phyloP scores from a whole-genome alignment of 2,888 invertebrate genomes.

The Lingula anatina region DNA sequence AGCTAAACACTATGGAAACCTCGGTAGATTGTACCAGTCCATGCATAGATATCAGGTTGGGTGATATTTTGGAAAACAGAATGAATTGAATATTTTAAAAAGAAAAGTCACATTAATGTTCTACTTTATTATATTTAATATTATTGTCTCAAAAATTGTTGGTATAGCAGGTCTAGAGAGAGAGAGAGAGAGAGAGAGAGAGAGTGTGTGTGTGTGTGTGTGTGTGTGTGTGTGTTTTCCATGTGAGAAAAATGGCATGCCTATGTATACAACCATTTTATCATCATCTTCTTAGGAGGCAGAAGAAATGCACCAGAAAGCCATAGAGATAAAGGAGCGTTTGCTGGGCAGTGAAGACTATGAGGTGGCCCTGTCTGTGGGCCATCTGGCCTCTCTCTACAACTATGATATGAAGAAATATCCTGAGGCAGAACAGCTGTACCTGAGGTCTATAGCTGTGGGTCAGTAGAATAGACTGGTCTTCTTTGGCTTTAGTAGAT shows the following conservation, averaged over 20 bases:
- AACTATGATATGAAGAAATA: slow-evolving; percentile 91
- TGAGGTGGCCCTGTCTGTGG: slow-evolving; percentile 85
- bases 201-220: no score
- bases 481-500: not conserved
- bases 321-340: slow-evolving; percentile 86
- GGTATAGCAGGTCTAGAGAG: not conserved
- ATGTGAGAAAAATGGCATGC: no score
- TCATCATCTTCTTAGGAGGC: slow-evolving; percentile 60
- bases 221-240: no score
- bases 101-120: not conserved
- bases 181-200: not conserved
- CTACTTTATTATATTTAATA: not conserved
- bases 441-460: slow-evolving; percentile 80
- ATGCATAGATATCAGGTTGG: slow-evolving; percentile 77
- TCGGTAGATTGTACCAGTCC: slow-evolving; percentile 89
- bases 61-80: not conserved
- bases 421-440: slow-evolving; percentile 78
- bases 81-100: not conserved
- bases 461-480: slow-evolving; percentile 64
- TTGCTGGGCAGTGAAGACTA: slow-evolving; percentile 80
- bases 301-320: slow-evolving; percentile 85
- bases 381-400: slow-evolving; percentile 89
- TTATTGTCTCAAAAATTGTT: not conserved
- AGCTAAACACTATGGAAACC: slow-evolving; percentile 92
- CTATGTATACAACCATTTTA: no score